Evolutionary conservation across 2,888 invertebrate species (phyloP).

Genomic region (Rotaria macrura): DNA sequence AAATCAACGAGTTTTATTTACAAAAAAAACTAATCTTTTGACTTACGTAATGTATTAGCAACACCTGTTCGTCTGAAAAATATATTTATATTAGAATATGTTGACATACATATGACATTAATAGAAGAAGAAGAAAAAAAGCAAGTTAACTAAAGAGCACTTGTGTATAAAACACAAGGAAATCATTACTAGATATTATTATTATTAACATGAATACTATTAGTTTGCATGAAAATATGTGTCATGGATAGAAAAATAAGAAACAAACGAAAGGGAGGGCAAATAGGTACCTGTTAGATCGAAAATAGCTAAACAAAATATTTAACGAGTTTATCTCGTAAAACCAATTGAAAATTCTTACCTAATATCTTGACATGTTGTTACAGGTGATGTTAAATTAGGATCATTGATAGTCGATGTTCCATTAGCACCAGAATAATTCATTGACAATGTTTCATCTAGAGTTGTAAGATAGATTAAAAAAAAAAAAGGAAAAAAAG

Average conservation of each 20-base stretch:
- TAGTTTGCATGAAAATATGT: no score
- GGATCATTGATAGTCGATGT: neutral
- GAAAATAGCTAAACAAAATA: constrained; percentile 1
- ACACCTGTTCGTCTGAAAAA: constrained; percentile 7
- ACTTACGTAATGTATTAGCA: neutral
- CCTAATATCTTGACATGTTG: constrained; percentile 6
- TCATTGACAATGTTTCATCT: neutral
- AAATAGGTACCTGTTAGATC: constrained; percentile 7
- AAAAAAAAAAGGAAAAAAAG: no score
- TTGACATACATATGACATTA: neutral
- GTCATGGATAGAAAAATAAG: no score
- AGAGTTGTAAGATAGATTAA: neutral
- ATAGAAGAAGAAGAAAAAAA: neutral
- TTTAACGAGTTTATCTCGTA: neutral
- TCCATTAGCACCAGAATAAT: neutral
- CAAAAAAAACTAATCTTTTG: neutral
- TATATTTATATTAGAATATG: neutral
- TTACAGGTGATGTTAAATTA: neutral
- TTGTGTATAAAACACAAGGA: neutral
- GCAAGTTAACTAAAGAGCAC: neutral
- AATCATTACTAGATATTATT: no score
- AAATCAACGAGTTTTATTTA: neutral
- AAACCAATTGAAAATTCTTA: neutral
- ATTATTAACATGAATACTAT: no score
- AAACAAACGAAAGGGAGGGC: no score